Conservation (phyloP, 2,797 vertebrate species). For the Hoplostethus mediterraneus region DNA sequence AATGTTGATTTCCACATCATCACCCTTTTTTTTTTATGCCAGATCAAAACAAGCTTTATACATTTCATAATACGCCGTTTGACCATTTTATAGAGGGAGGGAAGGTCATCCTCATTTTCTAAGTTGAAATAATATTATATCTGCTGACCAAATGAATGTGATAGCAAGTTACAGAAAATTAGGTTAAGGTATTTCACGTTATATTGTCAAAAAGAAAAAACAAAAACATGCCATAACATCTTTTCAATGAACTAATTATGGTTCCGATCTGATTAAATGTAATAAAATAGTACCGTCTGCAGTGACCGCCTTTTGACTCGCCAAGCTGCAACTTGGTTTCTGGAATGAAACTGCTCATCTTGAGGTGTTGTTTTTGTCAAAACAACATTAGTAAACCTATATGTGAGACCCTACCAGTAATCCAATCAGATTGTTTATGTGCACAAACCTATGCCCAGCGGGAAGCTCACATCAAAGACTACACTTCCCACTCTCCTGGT, state of each 20-base stretch:
- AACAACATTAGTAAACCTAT: conserved; percentile 33
- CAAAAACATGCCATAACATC: neutral
- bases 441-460: conserved; percentile 59
- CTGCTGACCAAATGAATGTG: neutral
- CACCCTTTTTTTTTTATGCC: conserved; percentile 54
- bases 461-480: conserved; percentile 62
- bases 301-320: neutral
- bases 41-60: conserved; percentile 55
- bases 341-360: conserved; percentile 1
- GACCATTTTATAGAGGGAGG: conserved; percentile 4
- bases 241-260: neutral
- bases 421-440: conserved; percentile 57
- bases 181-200: neutral
- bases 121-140: conserved; percentile 7
- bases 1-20: conserved; percentile 62
- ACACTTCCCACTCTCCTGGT: conserved; percentile 52
- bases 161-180: too few species aligned
- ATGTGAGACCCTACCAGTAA: conserved; percentile 32
- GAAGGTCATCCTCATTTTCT: neutral
- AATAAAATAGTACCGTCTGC: neutral
- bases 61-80: conserved; percentile 46
- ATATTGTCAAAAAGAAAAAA: neutral
- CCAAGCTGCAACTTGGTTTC: conserved; percentile 1
- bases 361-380: conserved; percentile 31
- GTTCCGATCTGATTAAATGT: neutral